Evolutionary conservation across 2,888 invertebrate genomes (phyloP), one percentile per base, ranked within the genome.

Genomic region (Chalcosyrphus nemorum): DNA sequence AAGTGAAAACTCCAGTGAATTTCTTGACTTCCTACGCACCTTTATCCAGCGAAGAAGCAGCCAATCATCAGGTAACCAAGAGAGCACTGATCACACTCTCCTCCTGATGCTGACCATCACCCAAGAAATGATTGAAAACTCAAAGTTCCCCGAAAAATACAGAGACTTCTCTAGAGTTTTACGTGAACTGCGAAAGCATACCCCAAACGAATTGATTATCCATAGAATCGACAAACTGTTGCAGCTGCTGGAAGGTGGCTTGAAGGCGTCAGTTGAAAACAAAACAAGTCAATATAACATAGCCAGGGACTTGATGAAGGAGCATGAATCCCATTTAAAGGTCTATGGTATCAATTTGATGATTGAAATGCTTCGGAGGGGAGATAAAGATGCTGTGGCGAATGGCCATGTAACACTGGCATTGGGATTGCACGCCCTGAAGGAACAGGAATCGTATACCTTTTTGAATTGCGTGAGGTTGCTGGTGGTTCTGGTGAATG

Each of bases 381-480:
- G 87, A 32, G 90, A 92, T 86, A 57, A 86, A 1, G 87, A 87
- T 2, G 88, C 90, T 0, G 54, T 89, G 11, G 65, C 88, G 0
- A 91, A 91, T 57, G 81, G 87, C 2, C 91, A 91, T 78, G 86
- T 89, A 0, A 88, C 92, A 2, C 86, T 91, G 17, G 91, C 90
- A 0, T 75, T 92, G 35, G 90, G 91, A 0, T 41, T 92, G 70
- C 86, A 88, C 15, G 88, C 89, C 0, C 87, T 92, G 0, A 91
- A 89, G 65, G 87, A 89, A 21, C 87, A 87, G 19, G 92, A 92
- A 43, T 91, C 91, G 1, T 92, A 91, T 50, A 89, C 90, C 1
- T 92, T 91, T 63, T 87, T 92, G 0, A 92, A 92, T 84, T 90
- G 91, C 45, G 90, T 92, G 29, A 88, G 90, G 4, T 80, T 92